Evolutionary conservation across 2,888 invertebrate genomes (phyloP).

Genomic region (Encarsia formosa): DNA sequence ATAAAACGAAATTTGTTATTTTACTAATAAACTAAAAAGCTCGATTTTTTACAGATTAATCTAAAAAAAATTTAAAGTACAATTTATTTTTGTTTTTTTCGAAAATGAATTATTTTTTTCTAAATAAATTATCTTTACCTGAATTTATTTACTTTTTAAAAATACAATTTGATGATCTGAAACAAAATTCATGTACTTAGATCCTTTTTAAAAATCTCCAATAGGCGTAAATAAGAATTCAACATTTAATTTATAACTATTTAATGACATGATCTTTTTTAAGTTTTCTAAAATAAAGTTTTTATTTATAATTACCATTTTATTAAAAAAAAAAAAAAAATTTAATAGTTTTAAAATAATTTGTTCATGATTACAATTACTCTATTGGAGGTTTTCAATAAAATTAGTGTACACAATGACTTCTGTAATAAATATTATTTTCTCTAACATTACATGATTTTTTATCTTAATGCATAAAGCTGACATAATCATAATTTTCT

Average conservation of each 20-base stretch:
- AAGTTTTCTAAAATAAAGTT: neutral
- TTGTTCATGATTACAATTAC: neutral
- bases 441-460: constrained; percentile 15
- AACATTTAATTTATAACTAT: constrained; percentile 2
- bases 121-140: too few species aligned
- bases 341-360: too few species aligned
- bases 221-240: constrained; percentile 1
- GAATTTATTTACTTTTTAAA: neutral
- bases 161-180: neutral
- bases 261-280: neutral
- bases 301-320: neutral
- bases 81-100: neutral
- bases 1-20: neutral
- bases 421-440: constrained; percentile 8
- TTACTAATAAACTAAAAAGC: neutral
- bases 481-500: constrained; percentile 22
- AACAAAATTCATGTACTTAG: neutral
- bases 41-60: neutral
- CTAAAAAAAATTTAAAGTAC: neutral
- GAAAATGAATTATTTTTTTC: neutral
- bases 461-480: constrained; percentile 19
- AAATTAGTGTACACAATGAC: constrained; percentile 6
- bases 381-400: constrained; percentile 22
- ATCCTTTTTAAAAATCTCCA: constrained; percentile 18
- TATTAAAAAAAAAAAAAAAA: constrained; percentile 1